Evolutionary conservation across 2,797 vertebrate species (phyloP).

Genomic region (Amniataba percoides): DNA sequence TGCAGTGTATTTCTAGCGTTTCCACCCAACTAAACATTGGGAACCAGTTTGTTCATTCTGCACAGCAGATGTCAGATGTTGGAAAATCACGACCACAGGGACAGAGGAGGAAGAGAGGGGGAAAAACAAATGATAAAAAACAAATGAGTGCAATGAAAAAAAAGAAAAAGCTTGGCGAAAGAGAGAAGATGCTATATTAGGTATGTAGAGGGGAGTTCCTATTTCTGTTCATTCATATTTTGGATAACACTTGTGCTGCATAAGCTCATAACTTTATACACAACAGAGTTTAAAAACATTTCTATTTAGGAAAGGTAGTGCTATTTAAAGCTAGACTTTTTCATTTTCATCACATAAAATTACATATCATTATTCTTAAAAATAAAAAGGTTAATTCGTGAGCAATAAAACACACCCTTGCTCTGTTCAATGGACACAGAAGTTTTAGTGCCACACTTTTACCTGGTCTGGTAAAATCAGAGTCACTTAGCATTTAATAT

Average conservation of each 20-base stretch:
- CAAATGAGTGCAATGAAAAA: not conserved
- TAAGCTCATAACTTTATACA: too few species aligned
- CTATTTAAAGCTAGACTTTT: too few species aligned
- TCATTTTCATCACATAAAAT: too few species aligned
- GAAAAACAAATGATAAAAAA: not conserved
- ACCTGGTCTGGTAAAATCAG: too few species aligned
- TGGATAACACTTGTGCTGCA: too few species aligned
- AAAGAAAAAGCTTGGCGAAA: not conserved
- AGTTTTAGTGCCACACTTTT: too few species aligned
- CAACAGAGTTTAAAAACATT: too few species aligned
- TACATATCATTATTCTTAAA: too few species aligned
- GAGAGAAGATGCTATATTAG: not conserved
- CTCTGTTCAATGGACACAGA: too few species aligned
- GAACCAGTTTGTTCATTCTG: constrained; percentile 37
- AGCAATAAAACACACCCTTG: too few species aligned
- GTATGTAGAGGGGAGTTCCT: not conserved
- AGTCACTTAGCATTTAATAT: not conserved
- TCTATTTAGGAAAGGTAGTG: too few species aligned
- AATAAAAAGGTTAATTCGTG: too few species aligned
- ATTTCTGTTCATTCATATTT: not conserved
- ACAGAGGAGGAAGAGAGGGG: not conserved
- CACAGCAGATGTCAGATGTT: constrained; percentile 56
- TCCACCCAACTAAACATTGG: constrained; percentile 54
- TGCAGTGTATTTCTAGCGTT: constrained; percentile 32
- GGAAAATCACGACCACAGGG: constrained; percentile 22